Evolutionary conservation across 2,113 vertebrate genomes (phyloP).

Genomic region (Cebus imitator): DNA sequence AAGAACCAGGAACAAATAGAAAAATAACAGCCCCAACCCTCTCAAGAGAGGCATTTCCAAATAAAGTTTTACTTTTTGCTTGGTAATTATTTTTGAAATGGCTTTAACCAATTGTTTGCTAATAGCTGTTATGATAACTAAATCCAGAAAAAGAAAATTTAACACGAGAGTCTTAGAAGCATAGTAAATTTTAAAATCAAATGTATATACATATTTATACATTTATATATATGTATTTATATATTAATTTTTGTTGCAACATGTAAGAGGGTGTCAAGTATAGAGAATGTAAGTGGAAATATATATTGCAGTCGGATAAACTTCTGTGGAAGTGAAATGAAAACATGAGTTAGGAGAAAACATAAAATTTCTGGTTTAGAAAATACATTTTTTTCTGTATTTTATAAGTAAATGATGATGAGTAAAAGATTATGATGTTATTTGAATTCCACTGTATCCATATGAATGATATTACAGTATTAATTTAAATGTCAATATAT

Average conservation of each 20-base stretch:
- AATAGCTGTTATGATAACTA: background rate
- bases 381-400: background rate
- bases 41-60: background rate
- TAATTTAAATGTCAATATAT: background rate
- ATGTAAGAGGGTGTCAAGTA: background rate
- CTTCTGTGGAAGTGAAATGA: background rate
- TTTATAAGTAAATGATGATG: background rate
- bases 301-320: background rate
- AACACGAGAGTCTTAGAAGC: background rate
- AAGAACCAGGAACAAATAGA: background rate
- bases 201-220: background rate
- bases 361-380: background rate
- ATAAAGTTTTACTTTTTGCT: background rate
- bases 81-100: background rate
- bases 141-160: background rate
- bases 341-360: background rate
- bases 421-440: background rate
- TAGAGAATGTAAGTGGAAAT: background rate
- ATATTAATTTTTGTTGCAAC: background rate
- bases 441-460: background rate
- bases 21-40: background rate
- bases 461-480: background rate
- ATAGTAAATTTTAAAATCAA: background rate
- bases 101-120: background rate
- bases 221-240: background rate